A percentile compares a stretch with the other conserved stretches of the same genome.
Evolutionary conservation across 2,113 vertebrate species (phyloP).

Genomic region (Tapirus terrestris): DNA sequence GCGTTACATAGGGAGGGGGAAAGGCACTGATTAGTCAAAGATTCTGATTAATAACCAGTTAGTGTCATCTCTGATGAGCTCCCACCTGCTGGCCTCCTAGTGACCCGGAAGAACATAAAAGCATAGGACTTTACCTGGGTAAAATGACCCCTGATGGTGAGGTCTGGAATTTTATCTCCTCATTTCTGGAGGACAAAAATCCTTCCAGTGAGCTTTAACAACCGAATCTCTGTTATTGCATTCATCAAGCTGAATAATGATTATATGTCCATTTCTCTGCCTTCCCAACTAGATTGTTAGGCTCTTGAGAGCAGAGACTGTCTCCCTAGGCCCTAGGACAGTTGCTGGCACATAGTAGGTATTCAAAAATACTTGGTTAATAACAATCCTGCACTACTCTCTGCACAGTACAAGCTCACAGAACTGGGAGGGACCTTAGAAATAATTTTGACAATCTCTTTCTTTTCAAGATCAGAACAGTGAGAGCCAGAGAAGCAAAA

Average conservation of each 20-base stretch:
- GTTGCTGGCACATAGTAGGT: neutral
- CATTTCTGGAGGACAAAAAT: constrained; percentile 13
- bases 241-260: neutral
- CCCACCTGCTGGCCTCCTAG: neutral
- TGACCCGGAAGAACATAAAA: neutral
- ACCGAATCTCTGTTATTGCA: neutral
- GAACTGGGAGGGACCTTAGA: neutral
- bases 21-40: neutral
- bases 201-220: neutral
- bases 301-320: neutral
- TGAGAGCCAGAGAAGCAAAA: neutral
- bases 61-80: neutral
- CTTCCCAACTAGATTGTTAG: neutral
- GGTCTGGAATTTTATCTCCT: neutral
- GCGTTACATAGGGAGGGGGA: neutral
- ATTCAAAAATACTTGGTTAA: neutral
- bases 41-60: neutral
- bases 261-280: neutral
- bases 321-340: neutral
- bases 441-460: neutral
- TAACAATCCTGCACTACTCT: neutral
- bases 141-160: constrained; percentile 21
- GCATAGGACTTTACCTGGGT: neutral
- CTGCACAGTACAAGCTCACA: neutral
- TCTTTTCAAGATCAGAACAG: neutral